These are phyloP conservation scores for Aproaerema taeniolella DNA, from an alignment of 2,888 invertebrate species.

Conservation along the genomic window DNA sequence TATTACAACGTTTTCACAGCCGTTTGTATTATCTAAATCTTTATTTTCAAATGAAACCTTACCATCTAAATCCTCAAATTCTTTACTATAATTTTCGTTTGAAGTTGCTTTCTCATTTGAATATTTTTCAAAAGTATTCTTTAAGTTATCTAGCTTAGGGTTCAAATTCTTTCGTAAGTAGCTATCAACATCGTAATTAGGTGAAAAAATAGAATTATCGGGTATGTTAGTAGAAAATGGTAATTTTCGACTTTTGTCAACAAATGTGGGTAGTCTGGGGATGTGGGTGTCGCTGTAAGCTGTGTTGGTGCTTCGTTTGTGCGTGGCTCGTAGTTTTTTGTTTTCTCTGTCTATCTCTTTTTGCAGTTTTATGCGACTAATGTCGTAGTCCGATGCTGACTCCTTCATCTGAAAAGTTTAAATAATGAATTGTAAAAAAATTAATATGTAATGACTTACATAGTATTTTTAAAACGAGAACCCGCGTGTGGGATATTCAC, in stretches of 20 bases:
- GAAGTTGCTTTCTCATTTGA: conserved; percentile 29
- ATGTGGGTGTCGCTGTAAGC: conserved; percentile 42
- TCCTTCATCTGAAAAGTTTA: conserved; percentile 61
- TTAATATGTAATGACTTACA: too few species aligned
- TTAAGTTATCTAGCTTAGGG: conserved; percentile 22
- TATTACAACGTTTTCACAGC: conserved; percentile 24
- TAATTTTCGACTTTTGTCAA: conserved; percentile 43
- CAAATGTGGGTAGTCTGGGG: conserved; percentile 55
- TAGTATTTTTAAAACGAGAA: too few species aligned
- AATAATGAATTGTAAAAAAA: too few species aligned
- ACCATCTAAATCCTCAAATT: conserved; percentile 1
- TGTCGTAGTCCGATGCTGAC: conserved; percentile 63
- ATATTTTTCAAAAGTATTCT: too few species aligned
- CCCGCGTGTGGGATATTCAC: too few species aligned
- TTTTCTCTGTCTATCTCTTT: conserved; percentile 62
- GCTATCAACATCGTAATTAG: conserved; percentile 59
- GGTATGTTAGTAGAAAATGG: conserved; percentile 68
- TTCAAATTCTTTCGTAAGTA: conserved; percentile 60
- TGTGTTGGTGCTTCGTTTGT: conserved; percentile 23
- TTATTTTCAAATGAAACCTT: too few species aligned
- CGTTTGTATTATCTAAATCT: too few species aligned
- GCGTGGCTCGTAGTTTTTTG: conserved; percentile 27
- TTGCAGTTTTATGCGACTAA: conserved; percentile 64
- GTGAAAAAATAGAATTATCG: conserved; percentile 54
- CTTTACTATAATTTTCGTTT: conserved; percentile 15